phyloP scores from a whole-genome alignment of 2,113 vertebrate genomes.

The Rattus rattus region DNA sequence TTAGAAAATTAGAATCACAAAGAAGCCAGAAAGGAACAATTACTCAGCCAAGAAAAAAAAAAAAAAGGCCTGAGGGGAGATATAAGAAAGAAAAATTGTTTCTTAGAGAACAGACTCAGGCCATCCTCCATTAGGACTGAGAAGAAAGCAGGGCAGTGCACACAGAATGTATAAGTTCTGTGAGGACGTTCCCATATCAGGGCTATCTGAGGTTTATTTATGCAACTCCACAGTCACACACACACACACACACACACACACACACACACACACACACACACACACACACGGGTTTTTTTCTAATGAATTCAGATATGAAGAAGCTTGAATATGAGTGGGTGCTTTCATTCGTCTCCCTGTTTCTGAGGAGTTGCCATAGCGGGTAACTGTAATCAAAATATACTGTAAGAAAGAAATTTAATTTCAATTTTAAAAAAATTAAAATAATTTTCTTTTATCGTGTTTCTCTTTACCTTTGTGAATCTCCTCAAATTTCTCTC shows the following conservation, averaged over 20 bases:
- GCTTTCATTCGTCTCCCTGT: not conserved
- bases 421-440: not conserved
- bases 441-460: not conserved
- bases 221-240: not conserved
- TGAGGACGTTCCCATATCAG: not conserved
- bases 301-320: not conserved
- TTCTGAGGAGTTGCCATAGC: not conserved
- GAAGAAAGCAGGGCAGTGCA: conserved; percentile 22
- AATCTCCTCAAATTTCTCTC: not conserved
- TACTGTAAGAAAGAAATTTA: not conserved
- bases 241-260: not conserved
- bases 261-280: not conserved
- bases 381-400: not conserved
- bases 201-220: conserved; percentile 45
- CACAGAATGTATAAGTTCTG: conserved; percentile 52
- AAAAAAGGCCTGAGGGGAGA: conserved; percentile 64
- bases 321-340: not conserved
- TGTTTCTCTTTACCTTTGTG: not conserved
- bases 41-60: conserved; percentile 58
- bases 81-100: conserved; percentile 67
- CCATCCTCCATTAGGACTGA: conserved; percentile 32
- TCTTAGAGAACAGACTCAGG: conserved; percentile 61
- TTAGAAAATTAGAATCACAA: conserved; percentile 67
- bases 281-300: not conserved
- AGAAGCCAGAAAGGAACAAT: conserved; percentile 60